Conservation (phyloP, 1,140 invertebrate genomes). For the Hormaphis cornu region DNA sequence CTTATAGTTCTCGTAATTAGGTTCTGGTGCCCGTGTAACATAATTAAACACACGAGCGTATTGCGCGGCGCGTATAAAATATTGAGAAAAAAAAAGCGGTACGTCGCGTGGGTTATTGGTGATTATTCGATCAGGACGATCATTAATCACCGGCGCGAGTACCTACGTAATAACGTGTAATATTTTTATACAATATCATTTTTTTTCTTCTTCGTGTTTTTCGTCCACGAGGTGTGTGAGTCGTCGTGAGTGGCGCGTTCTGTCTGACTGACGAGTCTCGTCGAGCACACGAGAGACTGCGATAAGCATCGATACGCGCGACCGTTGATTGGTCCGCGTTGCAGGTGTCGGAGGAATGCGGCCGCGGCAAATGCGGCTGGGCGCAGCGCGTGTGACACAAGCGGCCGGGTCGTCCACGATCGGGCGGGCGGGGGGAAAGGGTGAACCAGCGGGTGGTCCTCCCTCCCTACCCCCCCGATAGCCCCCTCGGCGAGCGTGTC, state of each 20-base stretch:
- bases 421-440: too few relatives aligned
- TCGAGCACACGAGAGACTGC: too few relatives aligned
- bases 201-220: background rate
- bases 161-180: background rate
- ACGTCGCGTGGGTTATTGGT: background rate
- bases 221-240: background rate
- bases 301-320: conserved; percentile 24
- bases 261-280: conserved; percentile 28
- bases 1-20: conserved; percentile 6
- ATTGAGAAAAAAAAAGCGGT: too few relatives aligned
- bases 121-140: background rate
- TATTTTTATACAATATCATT: background rate
- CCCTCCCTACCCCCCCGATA: too few relatives aligned
- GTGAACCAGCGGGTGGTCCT: too few relatives aligned
- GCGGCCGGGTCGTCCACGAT: too few relatives aligned
- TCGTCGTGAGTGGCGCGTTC: background rate
- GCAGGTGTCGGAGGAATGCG: conserved; percentile 32
- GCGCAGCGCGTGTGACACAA: conserved; percentile 26
- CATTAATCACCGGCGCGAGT: conserved; percentile 13
- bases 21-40: too few relatives aligned
- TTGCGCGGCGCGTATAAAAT: too few relatives aligned
- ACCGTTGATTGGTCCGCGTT: conserved; percentile 26
- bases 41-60: background rate
- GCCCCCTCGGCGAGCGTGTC: too few relatives aligned
- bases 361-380: too few relatives aligned